phyloP scores from a whole-genome alignment of 2,888 invertebrate species.

The Taphrorychus bicolor region DNA sequence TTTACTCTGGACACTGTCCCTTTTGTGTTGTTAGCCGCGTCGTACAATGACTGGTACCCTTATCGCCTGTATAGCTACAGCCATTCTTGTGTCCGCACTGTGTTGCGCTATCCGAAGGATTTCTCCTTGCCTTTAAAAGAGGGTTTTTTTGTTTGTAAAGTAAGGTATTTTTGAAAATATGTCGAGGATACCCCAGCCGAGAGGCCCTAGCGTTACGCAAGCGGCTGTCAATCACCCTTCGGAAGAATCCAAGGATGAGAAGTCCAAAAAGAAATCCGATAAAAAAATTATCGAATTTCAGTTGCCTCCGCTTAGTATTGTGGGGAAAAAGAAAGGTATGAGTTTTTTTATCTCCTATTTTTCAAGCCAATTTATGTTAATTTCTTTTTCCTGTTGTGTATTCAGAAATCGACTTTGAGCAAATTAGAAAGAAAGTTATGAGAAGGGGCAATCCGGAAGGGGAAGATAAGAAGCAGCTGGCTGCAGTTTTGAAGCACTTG shows the following conservation, averaged over 20 bases:
- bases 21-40: slow-evolving; percentile 8
- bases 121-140: slow-evolving; percentile 41
- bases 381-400: slow-evolving; percentile 9
- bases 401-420: slow-evolving; percentile 46
- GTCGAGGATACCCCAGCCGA: background rate
- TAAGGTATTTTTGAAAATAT: background rate
- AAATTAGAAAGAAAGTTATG: slow-evolving; percentile 50
- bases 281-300: slow-evolving; percentile 43
- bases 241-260: background rate
- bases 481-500: slow-evolving; percentile 48
- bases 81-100: slow-evolving; percentile 44
- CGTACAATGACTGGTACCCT: slow-evolving; percentile 33
- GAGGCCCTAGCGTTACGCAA: background rate
- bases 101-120: slow-evolving; percentile 46
- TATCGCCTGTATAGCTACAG: slow-evolving; percentile 44
- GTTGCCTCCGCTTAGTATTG: slow-evolving; percentile 46
- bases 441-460: slow-evolving; percentile 53
- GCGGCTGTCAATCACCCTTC: slow-evolving; percentile 2
- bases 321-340: slow-evolving; percentile 37
- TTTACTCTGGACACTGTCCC: slow-evolving; percentile 18
- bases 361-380: background rate
- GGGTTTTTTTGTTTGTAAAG: background rate
- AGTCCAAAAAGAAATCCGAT: background rate
- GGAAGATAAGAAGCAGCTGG: slow-evolving; percentile 53
- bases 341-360: background rate